Percentiles rank a stretch among this genome's conserved stretches.
Evolutionary conservation across 2,888 invertebrate genomes (phyloP).

Genomic region (Eristalis tenax): DNA sequence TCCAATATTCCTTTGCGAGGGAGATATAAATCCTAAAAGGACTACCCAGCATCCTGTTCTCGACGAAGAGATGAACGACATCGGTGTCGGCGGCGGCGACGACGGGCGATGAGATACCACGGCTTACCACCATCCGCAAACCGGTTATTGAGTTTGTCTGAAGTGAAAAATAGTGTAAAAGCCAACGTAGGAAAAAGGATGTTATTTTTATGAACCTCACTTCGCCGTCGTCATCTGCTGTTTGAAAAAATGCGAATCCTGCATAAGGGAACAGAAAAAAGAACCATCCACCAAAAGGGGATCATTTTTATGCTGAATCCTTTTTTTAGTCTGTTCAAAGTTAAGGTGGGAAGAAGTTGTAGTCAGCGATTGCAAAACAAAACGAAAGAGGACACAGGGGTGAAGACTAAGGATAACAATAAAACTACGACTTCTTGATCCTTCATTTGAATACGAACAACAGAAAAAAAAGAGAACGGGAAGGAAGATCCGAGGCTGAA

Average conservation of each 20-base stretch:
- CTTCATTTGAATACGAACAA: constrained; percentile 52
- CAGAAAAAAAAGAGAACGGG: constrained; percentile 6
- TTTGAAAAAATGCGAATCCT: constrained; percentile 22
- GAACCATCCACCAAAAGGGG: constrained; percentile 25
- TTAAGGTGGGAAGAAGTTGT: constrained; percentile 45
- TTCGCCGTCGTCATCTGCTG: not conserved
- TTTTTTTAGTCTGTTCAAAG: constrained; percentile 6
- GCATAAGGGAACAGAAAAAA: constrained; percentile 11
- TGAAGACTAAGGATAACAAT: constrained; percentile 40
- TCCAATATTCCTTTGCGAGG: constrained; percentile 53
- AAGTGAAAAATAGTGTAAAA: constrained; percentile 72
- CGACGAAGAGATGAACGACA: not conserved
- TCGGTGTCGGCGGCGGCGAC: not conserved
- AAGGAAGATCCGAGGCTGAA: not conserved
- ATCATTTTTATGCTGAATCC: constrained; percentile 57
- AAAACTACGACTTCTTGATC: constrained; percentile 57
- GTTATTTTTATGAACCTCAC: constrained; percentile 46
- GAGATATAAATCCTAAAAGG: constrained; percentile 61
- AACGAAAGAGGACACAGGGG: not conserved
- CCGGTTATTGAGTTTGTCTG: constrained; percentile 71
- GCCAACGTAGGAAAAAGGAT: constrained; percentile 57
- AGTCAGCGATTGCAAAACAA: constrained; percentile 38
- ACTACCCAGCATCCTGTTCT: not conserved
- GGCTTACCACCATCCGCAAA: constrained; percentile 58
- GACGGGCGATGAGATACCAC: constrained; percentile 12